A percentile compares a stretch with the other conserved stretches of the same genome.
Evolutionary conservation across 2,888 invertebrate genomes (phyloP).

Genomic region (Lymantria dispar): DNA sequence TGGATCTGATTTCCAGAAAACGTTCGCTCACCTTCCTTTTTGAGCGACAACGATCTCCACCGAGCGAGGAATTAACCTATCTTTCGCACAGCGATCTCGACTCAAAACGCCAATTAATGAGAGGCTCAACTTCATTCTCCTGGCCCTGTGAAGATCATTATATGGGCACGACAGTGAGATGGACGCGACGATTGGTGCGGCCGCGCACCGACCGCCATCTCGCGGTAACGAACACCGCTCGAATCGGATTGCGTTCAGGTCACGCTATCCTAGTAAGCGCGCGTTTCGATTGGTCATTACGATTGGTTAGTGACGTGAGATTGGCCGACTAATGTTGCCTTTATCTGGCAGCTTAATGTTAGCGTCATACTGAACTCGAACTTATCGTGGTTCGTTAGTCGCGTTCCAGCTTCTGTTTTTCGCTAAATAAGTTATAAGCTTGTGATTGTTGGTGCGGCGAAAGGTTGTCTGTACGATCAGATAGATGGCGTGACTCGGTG

Average conservation of each 20-base stretch:
- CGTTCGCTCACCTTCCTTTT: slow-evolving; percentile 79
- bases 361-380: slow-evolving; percentile 70
- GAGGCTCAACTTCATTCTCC: slow-evolving; percentile 82
- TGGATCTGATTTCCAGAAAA: slow-evolving; percentile 83
- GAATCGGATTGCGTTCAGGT: slow-evolving; percentile 79
- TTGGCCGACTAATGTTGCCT: slow-evolving; percentile 66
- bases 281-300: slow-evolving; percentile 72
- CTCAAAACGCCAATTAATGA: slow-evolving; percentile 83
- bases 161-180: slow-evolving; percentile 82
- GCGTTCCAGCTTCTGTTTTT: slow-evolving; percentile 71
- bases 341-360: slow-evolving; percentile 67
- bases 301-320: slow-evolving; percentile 70
- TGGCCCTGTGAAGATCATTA: slow-evolving; percentile 82
- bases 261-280: slow-evolving; percentile 78
- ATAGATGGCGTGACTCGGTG: slow-evolving; percentile 80
- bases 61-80: slow-evolving; percentile 82
- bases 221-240: slow-evolving; percentile 73
- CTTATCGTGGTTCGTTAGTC: slow-evolving; percentile 75
- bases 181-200: slow-evolving; percentile 79
- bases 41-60: slow-evolving; percentile 78
- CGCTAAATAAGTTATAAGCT: slow-evolving; percentile 79
- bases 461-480: slow-evolving; percentile 72
- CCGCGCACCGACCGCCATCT: slow-evolving; percentile 73
- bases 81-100: slow-evolving; percentile 80
- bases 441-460: slow-evolving; percentile 64